Evolutionary conservation across 2,888 invertebrate species (phyloP).

Genomic region (Dryobota labecula): DNA sequence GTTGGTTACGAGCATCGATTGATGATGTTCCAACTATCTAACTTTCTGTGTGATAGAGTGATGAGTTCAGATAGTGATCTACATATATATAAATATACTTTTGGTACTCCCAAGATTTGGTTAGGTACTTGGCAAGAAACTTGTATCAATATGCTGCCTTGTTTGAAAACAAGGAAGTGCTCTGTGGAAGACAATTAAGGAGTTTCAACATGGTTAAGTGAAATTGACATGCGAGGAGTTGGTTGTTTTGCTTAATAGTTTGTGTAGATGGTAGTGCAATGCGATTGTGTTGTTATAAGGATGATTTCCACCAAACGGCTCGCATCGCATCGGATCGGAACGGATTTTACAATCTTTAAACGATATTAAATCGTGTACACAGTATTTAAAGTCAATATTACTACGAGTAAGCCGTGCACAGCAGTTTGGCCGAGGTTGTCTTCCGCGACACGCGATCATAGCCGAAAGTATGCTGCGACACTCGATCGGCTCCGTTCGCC

Average conservation of each 20-base stretch:
- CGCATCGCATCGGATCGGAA: too few species aligned
- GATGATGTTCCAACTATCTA: conserved; percentile 21
- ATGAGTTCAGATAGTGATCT: background rate
- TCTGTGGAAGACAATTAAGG: conserved; percentile 38
- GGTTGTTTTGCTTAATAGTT: conserved; percentile 6
- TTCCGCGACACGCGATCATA: too few species aligned
- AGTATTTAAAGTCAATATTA: too few species aligned
- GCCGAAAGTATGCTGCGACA: too few species aligned
- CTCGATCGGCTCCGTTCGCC: too few species aligned
- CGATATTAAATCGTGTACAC: too few species aligned
- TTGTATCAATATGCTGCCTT: conserved; percentile 34
- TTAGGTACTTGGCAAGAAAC: conserved; percentile 33
- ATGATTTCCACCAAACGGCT: too few species aligned
- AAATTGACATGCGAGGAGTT: conserved; percentile 26
- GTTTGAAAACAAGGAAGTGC: conserved; percentile 43
- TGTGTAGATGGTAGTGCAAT: background rate
- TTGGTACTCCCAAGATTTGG: background rate
- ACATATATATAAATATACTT: background rate
- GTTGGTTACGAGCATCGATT: conserved; percentile 3
- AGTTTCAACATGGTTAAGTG: conserved; percentile 40
- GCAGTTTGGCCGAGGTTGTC: too few species aligned
- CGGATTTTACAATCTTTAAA: too few species aligned
- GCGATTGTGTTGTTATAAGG: background rate
- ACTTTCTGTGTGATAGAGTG: conserved; percentile 15
- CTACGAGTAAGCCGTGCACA: too few species aligned